phyloP scores from a whole-genome alignment of 2,113 vertebrate genomes.

The Thermophis baileyi region DNA sequence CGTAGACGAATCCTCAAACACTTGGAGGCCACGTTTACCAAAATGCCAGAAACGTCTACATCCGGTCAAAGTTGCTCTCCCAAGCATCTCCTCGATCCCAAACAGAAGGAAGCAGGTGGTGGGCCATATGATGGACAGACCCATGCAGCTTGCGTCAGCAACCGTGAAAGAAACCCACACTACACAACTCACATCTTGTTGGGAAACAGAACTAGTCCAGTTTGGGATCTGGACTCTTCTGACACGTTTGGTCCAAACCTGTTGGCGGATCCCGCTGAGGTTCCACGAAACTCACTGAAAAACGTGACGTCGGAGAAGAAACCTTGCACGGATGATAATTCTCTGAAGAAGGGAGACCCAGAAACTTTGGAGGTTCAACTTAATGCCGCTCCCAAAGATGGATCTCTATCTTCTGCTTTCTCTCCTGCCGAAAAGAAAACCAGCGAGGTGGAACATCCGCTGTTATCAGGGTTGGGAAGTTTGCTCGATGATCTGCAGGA shows the following conservation, averaged over 20 bases:
- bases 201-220: neutral
- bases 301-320: constrained; percentile 11
- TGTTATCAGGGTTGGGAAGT: constrained; percentile 51
- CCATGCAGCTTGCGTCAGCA: neutral
- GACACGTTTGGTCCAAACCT: constrained; percentile 35
- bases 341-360: constrained; percentile 37
- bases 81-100: neutral
- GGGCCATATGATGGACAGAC: neutral
- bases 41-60: constrained; percentile 47
- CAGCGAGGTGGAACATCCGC: constrained; percentile 44
- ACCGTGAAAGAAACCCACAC: constrained; percentile 20
- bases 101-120: neutral
- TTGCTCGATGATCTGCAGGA: constrained; percentile 40
- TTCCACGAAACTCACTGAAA: neutral
- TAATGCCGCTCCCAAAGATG: constrained; percentile 14
- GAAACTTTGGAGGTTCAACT: constrained; percentile 33
- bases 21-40: constrained; percentile 67
- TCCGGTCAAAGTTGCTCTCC: constrained; percentile 38
- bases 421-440: constrained; percentile 28
- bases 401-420: constrained; percentile 26
- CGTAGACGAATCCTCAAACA: constrained; percentile 86
- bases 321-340: neutral
- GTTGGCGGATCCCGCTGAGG: constrained; percentile 17
- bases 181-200: constrained; percentile 3
- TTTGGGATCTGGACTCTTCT: constrained; percentile 21